These are phyloP conservation scores for Cyprinodon brontotheroides DNA, from an alignment of 2,113 vertebrate species.

Conservation along the genomic window DNA sequence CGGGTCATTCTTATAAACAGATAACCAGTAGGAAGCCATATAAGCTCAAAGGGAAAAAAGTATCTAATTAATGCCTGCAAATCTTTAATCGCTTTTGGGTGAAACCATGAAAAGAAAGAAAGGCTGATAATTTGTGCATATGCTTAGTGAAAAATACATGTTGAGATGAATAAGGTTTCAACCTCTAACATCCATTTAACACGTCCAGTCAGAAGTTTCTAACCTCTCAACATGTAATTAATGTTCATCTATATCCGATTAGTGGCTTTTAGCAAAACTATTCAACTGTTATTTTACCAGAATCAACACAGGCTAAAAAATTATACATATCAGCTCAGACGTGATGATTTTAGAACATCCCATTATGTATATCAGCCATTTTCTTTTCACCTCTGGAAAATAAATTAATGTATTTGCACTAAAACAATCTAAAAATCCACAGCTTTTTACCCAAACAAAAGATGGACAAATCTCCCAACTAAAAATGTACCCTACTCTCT, in stretches of 20 bases:
- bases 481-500: neutral
- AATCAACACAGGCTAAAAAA: no score
- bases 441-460: no score
- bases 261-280: neutral
- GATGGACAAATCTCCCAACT: neutral
- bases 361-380: no score
- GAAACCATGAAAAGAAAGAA: neutral
- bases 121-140: no score
- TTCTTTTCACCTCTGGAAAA: no score
- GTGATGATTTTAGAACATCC: neutral
- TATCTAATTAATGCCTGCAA: neutral
- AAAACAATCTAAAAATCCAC: no score
- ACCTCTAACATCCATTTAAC: neutral
- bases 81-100: neutral
- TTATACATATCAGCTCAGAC: no score
- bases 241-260: neutral
- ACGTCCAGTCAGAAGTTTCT: neutral
- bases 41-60: neutral
- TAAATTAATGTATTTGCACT: no score
- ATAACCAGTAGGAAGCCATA: neutral
- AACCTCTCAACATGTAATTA: neutral
- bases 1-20: conserved; percentile 11
- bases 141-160: neutral
- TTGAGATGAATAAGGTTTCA: neutral
- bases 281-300: neutral